These are phyloP conservation scores for Nomada flava DNA, from an alignment of 2,888 invertebrate species.

Conservation along the genomic window DNA sequence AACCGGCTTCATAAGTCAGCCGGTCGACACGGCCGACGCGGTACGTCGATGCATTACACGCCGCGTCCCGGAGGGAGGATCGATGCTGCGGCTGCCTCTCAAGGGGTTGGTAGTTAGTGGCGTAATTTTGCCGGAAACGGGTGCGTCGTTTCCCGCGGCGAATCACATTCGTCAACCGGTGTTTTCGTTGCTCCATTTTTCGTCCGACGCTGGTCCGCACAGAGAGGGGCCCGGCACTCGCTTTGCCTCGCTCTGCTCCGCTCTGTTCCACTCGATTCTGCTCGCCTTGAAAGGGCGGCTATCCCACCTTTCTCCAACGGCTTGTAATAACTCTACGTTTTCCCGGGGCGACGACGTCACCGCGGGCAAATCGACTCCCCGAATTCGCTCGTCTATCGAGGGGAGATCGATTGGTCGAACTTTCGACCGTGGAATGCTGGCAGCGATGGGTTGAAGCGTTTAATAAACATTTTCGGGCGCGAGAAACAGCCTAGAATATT, in stretches of 20 bases:
- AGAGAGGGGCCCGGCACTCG: neutral
- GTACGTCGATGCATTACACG: conserved; percentile 29
- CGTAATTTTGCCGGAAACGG: conserved; percentile 67
- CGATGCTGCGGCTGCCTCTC: conserved; percentile 50
- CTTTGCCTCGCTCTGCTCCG: neutral
- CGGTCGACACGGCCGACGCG: conserved; percentile 25
- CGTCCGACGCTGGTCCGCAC: conserved; percentile 26
- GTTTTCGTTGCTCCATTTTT: conserved; percentile 63
- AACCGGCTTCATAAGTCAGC: conserved; percentile 39
- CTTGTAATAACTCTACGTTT: conserved; percentile 74
- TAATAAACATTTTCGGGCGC: conserved; percentile 32
- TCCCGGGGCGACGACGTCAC: conserved; percentile 60
- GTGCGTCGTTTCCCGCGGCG: conserved; percentile 62
- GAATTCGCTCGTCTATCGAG: conserved; percentile 42
- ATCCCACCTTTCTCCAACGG: conserved; percentile 47
- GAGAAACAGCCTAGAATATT: no score
- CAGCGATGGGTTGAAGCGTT: neutral
- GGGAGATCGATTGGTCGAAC: conserved; percentile 43
- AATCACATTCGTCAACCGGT: conserved; percentile 70
- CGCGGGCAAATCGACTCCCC: conserved; percentile 65
- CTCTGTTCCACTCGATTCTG: conserved; percentile 23
- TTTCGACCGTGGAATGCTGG: neutral
- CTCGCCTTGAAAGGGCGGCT: conserved; percentile 49
- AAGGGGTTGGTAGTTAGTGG: conserved; percentile 61
- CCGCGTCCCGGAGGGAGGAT: conserved; percentile 35